Base-by-base conservation (phyloP, 1,140 invertebrate genomes). In the Drosophila mauritiana region DNA sequence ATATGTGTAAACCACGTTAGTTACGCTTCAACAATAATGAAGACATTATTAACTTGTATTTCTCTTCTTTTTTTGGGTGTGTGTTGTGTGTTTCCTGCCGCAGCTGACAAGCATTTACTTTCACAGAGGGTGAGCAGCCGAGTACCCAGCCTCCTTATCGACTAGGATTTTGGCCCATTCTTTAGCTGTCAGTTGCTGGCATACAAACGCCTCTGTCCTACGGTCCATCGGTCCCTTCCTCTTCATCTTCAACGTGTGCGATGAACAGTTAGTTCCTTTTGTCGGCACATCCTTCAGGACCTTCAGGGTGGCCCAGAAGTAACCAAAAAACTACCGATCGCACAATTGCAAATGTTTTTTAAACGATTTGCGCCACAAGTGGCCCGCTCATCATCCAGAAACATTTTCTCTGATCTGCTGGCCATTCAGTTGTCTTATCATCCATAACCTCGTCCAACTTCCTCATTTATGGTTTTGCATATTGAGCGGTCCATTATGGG, bases 11-110 rank as follows among this genome's bases (percentile, higher is more conserved):
- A 89, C 89, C 89, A 73, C 69, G 73, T 91, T 91, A 91, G 89
- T 77, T 91, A 89, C 89, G 89, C 89, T 91, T 91, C 78, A 89
- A 82, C 73, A 91, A 91, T 91, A 89, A 91, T 91, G 89, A 91
- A 91, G 88, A 91, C 89, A 91, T 91, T 91, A 91, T 91, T 91
- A 91, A 91, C 89, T 91, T 83, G 76, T 79, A 91, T 91, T 67
- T 49, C 57, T 68, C 56, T 13, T 39, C n/a, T 3, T 37, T 48
- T 31, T 53, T 46, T 54, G 48, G 63, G 42, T 73, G 72, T 75
- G 72, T 75, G 54, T 54, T 67, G 61, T 65, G 73, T 75, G 61
- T 82, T 85, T 85, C 83, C 83, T 89, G 84, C 67, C 84, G 84
- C 83, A 88, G 83, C 83, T 88, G 83, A 86, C 83, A 84, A 74